Base-by-base conservation (phyloP, 1,140 invertebrate genomes). In the Aphidius gifuensis region DNA sequence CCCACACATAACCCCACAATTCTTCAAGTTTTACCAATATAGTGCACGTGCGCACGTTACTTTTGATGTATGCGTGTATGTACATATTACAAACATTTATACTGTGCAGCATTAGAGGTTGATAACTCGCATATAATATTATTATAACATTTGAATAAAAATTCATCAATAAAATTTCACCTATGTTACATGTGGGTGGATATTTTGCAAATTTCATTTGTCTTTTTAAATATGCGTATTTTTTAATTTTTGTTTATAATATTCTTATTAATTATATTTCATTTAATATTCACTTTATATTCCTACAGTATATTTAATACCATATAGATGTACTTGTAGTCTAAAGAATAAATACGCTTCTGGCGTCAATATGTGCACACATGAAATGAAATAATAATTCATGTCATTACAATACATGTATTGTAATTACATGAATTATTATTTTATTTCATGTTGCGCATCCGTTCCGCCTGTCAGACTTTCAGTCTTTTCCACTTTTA, bases 371-470 rank as follows among this genome's bases (percentile, higher is more conserved):
- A 32, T 32, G 4, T 32, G 23, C 4, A 32, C 4, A 32, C 4
- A 32, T 3, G 1, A 32, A 32, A 32, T 32, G 4, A 32, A 32
- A 32, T 3, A 32, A 32, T 32, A 32, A 3, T 3, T 3, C 2
- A 32, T 32, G 62, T 60, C 65, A 65, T 71, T 69, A 68, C 70
- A 60, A 32, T 32, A 3, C 23, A 32, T 32, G 23, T 74, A 76
- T 75, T 77, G 73, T 77, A 76, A 75, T 77, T 74, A 74, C 70
- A 71, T 74, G 71, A 74, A 75, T 77, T 76, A 77, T 79, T 77
- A 76, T 75, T 76, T 75, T 71, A 75, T 74, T 76, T 71, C 65
- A 67, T 69, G 69, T 71, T 70, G 70, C 69, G 69, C 68, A 74
- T 74, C 72, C 73, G 70, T 74, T 74, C 69, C 71, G 71, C 68